Base-by-base conservation (phyloP, 2,113 vertebrate genomes). In the Lutjanus erythropterus region DNA sequence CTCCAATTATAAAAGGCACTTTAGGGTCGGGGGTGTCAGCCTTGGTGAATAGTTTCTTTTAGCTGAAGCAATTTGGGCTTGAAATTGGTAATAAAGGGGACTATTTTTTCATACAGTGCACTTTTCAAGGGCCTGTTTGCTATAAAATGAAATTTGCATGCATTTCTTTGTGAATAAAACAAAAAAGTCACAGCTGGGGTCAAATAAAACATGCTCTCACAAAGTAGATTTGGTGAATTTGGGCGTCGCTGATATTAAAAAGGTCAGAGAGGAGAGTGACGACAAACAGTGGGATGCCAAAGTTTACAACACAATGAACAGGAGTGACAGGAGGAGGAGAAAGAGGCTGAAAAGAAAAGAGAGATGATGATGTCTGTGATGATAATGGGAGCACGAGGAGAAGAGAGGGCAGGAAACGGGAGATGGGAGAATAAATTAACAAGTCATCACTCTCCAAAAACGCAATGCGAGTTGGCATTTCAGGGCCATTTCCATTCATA, bases 401-500 rank as follows among this genome's bases (percentile, higher is more conserved):
- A 39, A 31, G 42, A 83, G 53, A 55, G 35, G 35, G 37, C 62
- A 53, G 27, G 29, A 53, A 31, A 35, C 12, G 31, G 21, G 37
- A 76, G 66, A 70, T 64, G 55, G 70, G 44, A 72, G 47, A 31
- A 80, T 61, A 70, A 88, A 89, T 82, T 69, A 90, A 72, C 56
- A 44, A 75, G 76, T 66, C 65, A 72, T 81, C 74, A 23, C 29
- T 85, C 78, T 86, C 49, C 16, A 44, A 55, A n/a, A 78, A 61
- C 35, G 59, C 7, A 21, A 62, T 61, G 70, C 2, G 70, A 86
- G 75, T 55, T 42, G 77, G 64, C 86, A 78, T 86, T 90, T 90
- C 78, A 52, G 67, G 74, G 68, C 73, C 81, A 77, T 90, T 89
- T 83, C 73, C 71, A 90, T 88, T 78, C 35, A 81, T 33, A 85